These are phyloP conservation scores for Holocentrus rufus DNA, from an alignment of 2,797 vertebrate species.

Conservation along the genomic window DNA sequence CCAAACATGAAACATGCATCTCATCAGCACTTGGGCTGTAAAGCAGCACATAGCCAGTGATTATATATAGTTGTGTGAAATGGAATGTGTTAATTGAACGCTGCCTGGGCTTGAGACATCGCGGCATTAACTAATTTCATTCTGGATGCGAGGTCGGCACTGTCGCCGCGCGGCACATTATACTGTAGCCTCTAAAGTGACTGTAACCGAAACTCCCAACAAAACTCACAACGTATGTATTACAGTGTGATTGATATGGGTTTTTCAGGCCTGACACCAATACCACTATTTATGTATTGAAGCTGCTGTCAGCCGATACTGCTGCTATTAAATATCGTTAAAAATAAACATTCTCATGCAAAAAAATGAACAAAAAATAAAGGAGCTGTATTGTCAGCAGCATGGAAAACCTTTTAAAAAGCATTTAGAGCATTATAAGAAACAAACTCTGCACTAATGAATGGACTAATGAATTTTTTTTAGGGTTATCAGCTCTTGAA, in stretches of 20 bases:
- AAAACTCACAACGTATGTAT: no score
- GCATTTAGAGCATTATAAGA: background rate
- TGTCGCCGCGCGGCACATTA: no score
- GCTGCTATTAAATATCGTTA: no score
- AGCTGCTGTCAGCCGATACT: no score
- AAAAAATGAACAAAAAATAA: background rate
- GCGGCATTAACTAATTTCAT: background rate
- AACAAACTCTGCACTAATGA: background rate
- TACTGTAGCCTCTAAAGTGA: no score
- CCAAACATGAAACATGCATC: constrained; percentile 42
- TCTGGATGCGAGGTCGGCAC: background rate
- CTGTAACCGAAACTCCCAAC: no score
- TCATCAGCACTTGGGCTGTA: constrained; percentile 17
- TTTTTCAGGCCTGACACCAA: no score
- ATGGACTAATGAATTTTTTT: background rate
- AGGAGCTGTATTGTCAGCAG: background rate
- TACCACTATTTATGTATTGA: no score
- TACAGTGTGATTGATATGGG: no score
- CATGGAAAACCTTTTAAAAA: background rate
- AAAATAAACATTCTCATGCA: no score
- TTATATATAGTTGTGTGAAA: constrained; percentile 46
- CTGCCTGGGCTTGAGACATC: constrained; percentile 21
- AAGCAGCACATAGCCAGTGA: constrained; percentile 9
- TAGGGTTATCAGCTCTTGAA: background rate
- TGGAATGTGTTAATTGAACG: constrained; percentile 52